These are phyloP conservation scores for Drosophila fungiperda DNA, from an alignment of 2,888 invertebrate species.

Conservation along the genomic window DNA sequence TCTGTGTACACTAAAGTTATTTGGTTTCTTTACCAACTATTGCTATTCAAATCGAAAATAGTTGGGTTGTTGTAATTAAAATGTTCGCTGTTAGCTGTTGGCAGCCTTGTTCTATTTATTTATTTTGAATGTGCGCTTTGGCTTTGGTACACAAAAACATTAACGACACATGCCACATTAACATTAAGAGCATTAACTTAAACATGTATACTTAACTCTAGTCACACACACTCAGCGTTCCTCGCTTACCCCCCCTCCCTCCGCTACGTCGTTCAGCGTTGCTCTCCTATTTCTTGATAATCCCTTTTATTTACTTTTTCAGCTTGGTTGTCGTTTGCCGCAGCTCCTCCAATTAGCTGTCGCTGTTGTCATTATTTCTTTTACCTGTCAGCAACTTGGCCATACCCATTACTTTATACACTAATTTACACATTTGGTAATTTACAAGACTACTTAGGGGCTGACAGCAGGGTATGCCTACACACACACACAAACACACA, in stretches of 20 bases:
- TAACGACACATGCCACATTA: slow-evolving; percentile 4
- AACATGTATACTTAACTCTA: slow-evolving; percentile 1
- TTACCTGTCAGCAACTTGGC: slow-evolving; percentile 45
- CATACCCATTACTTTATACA: slow-evolving; percentile 19
- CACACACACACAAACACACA: slow-evolving; percentile 2
- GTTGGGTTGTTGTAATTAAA: neutral
- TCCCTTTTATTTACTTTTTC: slow-evolving; percentile 8
- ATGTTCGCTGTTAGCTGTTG: neutral
- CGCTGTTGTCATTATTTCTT: slow-evolving; percentile 28
- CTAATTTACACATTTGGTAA: slow-evolving; percentile 61
- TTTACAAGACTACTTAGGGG: slow-evolving; percentile 49
- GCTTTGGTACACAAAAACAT: neutral
- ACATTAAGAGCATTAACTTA: neutral
- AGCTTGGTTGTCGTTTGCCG: neutral
- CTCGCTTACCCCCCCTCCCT: neutral
- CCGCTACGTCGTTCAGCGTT: neutral
- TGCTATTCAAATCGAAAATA: neutral
- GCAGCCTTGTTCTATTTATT: slow-evolving; percentile 1
- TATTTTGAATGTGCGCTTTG: neutral
- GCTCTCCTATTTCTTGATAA: neutral
- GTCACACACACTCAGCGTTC: neutral
- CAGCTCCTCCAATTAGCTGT: slow-evolving; percentile 23
- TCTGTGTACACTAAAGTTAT: neutral
- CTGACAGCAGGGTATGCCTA: slow-evolving; percentile 5
- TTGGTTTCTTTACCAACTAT: neutral